Evolutionary conservation across 2,888 invertebrate genomes (phyloP), one percentile per base, ranked within the genome.

Genomic region (Gortyna flavago): DNA sequence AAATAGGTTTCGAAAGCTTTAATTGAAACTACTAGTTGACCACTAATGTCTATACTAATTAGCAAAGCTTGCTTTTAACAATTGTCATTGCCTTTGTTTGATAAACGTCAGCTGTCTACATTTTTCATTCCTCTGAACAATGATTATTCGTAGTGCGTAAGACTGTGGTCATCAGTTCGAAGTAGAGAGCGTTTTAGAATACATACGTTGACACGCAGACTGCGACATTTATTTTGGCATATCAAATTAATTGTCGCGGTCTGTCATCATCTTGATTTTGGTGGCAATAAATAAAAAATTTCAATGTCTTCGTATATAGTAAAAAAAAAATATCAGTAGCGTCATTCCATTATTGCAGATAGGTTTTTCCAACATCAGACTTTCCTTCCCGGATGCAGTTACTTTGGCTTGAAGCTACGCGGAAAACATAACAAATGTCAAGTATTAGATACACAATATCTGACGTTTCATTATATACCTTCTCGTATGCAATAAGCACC

Each of bases 401-500:
- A 54, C 54, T 57, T 68, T 64, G 29, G 38, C 54, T 71, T 51
- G n/a, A 54, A 48, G 44, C 3, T 86, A 83, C 72, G 1, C 69
- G 83, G 83, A 66, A 68, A 68, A 54, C 83, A 83, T 83, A 86
- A 74, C 8, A 35, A 69, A 57, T 48, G 48, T 62, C 62, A 67
- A 67, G 66, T 75, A 57, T 68, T 69, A 72, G 67, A 41, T 54
- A 75, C 66, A 70, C 73, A 62, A 72, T 64, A 48, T 51, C 69
- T 87, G 81, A 80, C 76, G 80, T 71, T 77, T 83, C 76, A 79
- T 85, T 88, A 88, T 89, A 92, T 91, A 95, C 94, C 96, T 95
- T 95, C 95, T 95, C 90, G 79, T 89, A 86, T 88, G 94, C 92
- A 95, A 94, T 96, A 95, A 92, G 90, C 92, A 95, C 95, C 95